Conservation (phyloP, 2,113 vertebrate species). For the Ceyx cyanopectus region DNA sequence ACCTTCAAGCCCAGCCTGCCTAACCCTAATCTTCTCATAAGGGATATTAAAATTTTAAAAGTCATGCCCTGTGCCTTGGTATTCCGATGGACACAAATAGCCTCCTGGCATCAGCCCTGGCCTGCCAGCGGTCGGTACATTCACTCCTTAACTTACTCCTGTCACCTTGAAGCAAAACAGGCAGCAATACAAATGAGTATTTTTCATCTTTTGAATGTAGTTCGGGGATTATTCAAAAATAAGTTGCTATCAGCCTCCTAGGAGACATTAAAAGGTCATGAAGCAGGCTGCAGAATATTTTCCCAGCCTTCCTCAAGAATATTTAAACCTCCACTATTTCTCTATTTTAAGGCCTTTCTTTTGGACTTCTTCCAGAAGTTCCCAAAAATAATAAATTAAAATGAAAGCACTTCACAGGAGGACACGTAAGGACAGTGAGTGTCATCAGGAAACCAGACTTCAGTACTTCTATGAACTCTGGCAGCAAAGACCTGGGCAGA, state of each 20-base stretch:
- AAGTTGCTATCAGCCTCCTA: conserved; percentile 2
- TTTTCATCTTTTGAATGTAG: not conserved
- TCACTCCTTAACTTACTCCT: not conserved
- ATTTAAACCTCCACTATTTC: not conserved
- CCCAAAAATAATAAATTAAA: not conserved
- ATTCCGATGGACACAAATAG: not conserved
- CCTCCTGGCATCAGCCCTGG: not conserved
- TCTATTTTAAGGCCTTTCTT: conserved; percentile 23
- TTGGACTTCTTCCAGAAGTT: not conserved
- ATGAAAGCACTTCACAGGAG: not conserved
- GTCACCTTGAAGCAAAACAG: not conserved
- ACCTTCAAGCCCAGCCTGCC: conserved; percentile 5
- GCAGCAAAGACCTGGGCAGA: conserved; percentile 15
- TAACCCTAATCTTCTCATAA: not conserved
- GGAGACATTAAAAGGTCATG: conserved; percentile 1
- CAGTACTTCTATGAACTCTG: conserved; percentile 25
- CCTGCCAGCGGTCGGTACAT: not conserved
- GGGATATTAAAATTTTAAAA: not conserved
- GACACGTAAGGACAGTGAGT: not conserved
- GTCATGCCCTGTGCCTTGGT: not conserved
- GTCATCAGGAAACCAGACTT: not conserved
- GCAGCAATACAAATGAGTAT: not conserved
- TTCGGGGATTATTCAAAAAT: not conserved
- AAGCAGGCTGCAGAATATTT: conserved; percentile 8
- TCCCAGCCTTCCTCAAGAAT: conserved; percentile 4